phyloP scores from a whole-genome alignment of 2,888 invertebrate genomes.

The Eumerus sabulonum region DNA sequence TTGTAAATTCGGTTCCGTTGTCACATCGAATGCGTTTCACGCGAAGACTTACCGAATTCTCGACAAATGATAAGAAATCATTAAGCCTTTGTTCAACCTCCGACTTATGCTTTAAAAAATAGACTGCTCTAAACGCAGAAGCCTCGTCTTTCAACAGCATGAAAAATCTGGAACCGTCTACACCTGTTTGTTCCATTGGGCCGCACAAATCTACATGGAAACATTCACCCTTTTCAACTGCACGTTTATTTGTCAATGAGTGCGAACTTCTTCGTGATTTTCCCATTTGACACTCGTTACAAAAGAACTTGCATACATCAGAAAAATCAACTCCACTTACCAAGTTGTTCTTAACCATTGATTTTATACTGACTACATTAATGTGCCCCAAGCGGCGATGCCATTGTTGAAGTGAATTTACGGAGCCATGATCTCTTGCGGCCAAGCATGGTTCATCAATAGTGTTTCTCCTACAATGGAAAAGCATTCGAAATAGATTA shows the following conservation, averaged over 20 bases:
- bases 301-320: neutral
- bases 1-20: neutral
- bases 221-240: neutral
- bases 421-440: neutral
- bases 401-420: conserved; percentile 2
- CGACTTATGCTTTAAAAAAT: too few species aligned
- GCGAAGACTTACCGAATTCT: too few species aligned
- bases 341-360: neutral
- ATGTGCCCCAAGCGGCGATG: conserved; percentile 2
- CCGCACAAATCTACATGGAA: neutral
- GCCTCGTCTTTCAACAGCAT: neutral
- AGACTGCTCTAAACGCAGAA: too few species aligned
- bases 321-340: too few species aligned
- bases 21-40: neutral
- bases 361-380: neutral
- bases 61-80: too few species aligned
- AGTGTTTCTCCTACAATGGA: too few species aligned
- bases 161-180: neutral
- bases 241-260: neutral
- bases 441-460: neutral
- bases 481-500: too few species aligned
- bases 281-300: conserved; percentile 1
- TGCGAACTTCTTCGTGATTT: neutral
- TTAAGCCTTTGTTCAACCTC: too few species aligned
- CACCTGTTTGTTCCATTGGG: neutral